Conservation (phyloP, 2,888 invertebrate genomes). For the Rotaria socialis region DNA sequence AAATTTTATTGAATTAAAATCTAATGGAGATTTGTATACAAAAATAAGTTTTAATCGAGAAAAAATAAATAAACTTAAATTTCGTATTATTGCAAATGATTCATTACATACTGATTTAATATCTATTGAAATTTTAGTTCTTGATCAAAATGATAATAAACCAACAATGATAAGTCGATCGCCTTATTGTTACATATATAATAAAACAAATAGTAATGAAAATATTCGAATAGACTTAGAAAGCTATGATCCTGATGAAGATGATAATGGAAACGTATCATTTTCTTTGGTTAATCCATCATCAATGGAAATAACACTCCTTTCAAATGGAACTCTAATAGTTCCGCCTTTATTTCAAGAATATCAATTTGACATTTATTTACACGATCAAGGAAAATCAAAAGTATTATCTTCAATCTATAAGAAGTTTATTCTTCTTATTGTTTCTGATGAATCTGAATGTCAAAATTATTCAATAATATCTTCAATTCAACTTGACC, state of each 20-base stretch:
- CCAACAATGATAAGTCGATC: background rate
- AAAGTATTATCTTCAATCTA: background rate
- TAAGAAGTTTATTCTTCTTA: background rate
- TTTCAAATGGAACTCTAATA: background rate
- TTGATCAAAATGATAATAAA: constrained; percentile 33
- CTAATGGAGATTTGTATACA: background rate
- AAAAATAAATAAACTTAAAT: background rate
- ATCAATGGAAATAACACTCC: background rate
- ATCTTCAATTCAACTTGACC: background rate
- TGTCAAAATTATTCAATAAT: constrained; percentile 6
- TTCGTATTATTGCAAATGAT: background rate
- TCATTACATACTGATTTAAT: background rate
- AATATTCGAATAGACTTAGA: background rate
- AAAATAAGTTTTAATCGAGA: background rate
- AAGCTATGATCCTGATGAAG: constrained; percentile 32
- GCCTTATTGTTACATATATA: background rate
- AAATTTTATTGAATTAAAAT: background rate
- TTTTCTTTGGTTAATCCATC: background rate
- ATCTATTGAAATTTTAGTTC: background rate
- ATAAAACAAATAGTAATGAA: background rate
- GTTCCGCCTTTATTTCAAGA: background rate
- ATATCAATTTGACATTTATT: background rate
- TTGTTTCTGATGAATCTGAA: background rate
- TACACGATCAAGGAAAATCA: background rate
- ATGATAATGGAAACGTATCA: background rate